Evolutionary conservation across 2,888 invertebrate species (phyloP), one percentile per base, ranked within the genome.

Genomic region (Drosophila anomalipes): DNA sequence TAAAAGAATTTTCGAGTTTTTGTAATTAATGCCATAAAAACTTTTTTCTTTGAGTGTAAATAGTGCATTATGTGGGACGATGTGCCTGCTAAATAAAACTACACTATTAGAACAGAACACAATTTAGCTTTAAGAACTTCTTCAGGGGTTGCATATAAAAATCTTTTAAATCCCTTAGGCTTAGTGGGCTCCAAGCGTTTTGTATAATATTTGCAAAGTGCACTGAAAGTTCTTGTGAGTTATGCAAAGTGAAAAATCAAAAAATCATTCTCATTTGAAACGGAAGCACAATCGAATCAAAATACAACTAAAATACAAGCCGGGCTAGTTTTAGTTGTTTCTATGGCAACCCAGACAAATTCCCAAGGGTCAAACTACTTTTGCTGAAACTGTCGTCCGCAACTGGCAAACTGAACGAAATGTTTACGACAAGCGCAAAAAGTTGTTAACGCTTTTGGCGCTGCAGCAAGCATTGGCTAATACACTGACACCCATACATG

Each of bases 351-450:
- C 70, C 67, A 57, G 69, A 66, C 47, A 39, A 74, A 82, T 83
- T 81, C 81, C 81, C 83, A 66, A 65, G 61, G 83, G 81, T 80
- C 81, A 75, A 80, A 83, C 81, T 70, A 82, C 75, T 77, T 77
- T 79, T 75, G 78, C 67, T 81, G 47, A 74, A 81, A 70, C 69
- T 81, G 69, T 70, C 66, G 66, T 61, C 60, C 44, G 28, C 57
- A 69, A 65, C 75, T 61, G 70, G 65, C 81, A 81, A 81, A 77
- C 74, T 65, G 72, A 81, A 65, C 74, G 79, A 81, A 81, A 81
- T 81, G 82, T 78, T 81, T 72, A 74, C 80, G 82, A 74, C 70
- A 65, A 71, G 66, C 78, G 59, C 64, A 57, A 63, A 77, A 82
- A 82, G 79, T 75, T 81, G 70, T 69, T 66, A 57, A 64, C 63